A percentile compares a stretch with the other conserved stretches of the same genome.
Evolutionary conservation across 2,113 vertebrate species (phyloP).

Genomic region (Naja naja): DNA sequence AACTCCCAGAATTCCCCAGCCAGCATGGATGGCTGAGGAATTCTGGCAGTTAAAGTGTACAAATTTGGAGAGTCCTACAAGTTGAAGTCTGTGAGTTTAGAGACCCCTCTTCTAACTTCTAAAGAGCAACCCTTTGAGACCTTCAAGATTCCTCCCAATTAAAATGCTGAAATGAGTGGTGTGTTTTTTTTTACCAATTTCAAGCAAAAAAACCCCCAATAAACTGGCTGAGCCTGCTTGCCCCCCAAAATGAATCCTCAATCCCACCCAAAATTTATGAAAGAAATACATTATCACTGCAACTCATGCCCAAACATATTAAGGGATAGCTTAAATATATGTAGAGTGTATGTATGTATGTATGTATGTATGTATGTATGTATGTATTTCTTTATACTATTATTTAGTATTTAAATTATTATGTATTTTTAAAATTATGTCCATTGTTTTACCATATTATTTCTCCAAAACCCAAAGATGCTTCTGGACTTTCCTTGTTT

Average conservation of each 20-base stretch:
- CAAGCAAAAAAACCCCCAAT: neutral
- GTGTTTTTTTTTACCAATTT: neutral
- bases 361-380: too few relatives aligned
- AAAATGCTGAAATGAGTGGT: neutral
- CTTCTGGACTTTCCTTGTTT: too few relatives aligned
- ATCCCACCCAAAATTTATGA: neutral
- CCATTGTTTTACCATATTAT: neutral
- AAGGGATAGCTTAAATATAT: neutral
- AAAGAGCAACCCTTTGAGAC: neutral
- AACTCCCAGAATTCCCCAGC: neutral
- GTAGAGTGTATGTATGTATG: neutral
- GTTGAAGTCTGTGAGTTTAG: too few relatives aligned
- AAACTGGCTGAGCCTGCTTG: neutral
- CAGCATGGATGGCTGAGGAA: neutral
- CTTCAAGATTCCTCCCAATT: neutral
- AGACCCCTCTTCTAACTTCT: too few relatives aligned
- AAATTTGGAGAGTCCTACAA: neutral
- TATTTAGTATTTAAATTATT: neutral
- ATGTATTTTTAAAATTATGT: neutral
- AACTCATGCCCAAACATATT: neutral
- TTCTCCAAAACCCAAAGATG: neutral
- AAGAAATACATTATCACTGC: neutral
- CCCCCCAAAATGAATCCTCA: neutral
- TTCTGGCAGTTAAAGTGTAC: neutral
- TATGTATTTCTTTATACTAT: neutral